phyloP scores from a whole-genome alignment of 1,140 invertebrate genomes.

The Bombus turneri region DNA sequence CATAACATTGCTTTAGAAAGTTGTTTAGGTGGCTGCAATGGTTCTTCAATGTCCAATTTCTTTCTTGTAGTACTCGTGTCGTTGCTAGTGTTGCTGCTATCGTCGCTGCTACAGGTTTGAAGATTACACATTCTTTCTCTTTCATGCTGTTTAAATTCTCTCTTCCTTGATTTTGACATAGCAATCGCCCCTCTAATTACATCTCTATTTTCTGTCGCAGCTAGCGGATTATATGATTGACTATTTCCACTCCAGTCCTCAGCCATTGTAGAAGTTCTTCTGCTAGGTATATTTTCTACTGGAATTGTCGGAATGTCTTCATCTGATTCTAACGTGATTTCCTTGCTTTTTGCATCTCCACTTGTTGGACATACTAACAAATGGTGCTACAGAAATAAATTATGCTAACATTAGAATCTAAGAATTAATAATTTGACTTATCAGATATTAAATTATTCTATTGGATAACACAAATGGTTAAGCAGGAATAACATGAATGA shows the following conservation, averaged over 20 bases:
- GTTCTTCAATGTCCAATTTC: neutral
- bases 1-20: neutral
- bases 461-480: neutral
- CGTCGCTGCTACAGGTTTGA: neutral
- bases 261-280: rapidly evolving
- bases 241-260: neutral
- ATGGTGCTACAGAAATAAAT: conserved; percentile 40
- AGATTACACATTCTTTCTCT: conserved; percentile 13
- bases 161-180: conserved; percentile 42
- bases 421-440: neutral
- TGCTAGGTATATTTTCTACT: rapidly evolving
- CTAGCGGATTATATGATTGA: conserved; percentile 23
- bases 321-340: neutral
- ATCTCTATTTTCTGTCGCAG: neutral
- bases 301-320: neutral
- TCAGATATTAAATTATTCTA: neutral
- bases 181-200: neutral
- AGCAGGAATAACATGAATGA: neutral
- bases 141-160: conserved; percentile 22
- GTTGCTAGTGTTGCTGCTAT: neutral
- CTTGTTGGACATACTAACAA: conserved; percentile 3
- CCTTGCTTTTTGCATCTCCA: neutral
- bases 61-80: neutral
- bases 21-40: conserved; percentile 25
- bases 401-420: neutral